Evolutionary conservation across 2,888 invertebrate genomes (phyloP), one percentile per base, ranked within the genome.

Genomic region (Xestoiulus laeticollis): DNA sequence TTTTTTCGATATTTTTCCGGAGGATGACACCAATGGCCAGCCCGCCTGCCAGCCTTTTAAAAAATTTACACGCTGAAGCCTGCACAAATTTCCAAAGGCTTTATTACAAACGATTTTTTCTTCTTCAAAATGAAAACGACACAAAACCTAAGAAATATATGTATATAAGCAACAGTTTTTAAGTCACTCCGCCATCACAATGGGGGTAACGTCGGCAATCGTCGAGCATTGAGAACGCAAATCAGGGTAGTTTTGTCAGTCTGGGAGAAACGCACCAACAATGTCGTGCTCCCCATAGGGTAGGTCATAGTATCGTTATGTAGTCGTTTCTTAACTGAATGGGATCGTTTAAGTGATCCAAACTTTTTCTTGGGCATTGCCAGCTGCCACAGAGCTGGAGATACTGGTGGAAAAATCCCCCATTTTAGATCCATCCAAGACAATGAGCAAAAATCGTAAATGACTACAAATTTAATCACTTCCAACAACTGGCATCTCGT

Each of bases 61-160:
- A 59, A 59, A 59, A 59, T 59, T 22, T 22, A 59, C 59, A 59
- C 59, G 59, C 22, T 22, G n/a, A 4, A 22, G 59, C 59, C 19
- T 0, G n/a, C 30, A 10, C 84, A 33, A 38, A 84, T 33, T 84
- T 86, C 32, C 32, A 53, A 86, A 59, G 48, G 86, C 33, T 87
- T 87, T 87, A 87, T 83, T 87, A 87, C 87, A 87, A 87, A 87
- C 87, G 48, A 38, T 19, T 87, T 87, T 87, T 83, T 85, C 30
- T 84, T 84, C 32, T 48, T 86, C 59, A 32, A 87, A 87, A 87
- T 33, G 68, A 87, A 87, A 82, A 82, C 48, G 82, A 87, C 68
- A 87, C 87, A 87, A 32, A 87, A 87, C 86, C 86, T 86, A 86
- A 86, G 48, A 59, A 53, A 86, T 59, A 85, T 85, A 85, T 85